These are phyloP conservation scores for Steromphala cineraria DNA, from an alignment of 2,888 invertebrate genomes.

Conservation along the genomic window DNA sequence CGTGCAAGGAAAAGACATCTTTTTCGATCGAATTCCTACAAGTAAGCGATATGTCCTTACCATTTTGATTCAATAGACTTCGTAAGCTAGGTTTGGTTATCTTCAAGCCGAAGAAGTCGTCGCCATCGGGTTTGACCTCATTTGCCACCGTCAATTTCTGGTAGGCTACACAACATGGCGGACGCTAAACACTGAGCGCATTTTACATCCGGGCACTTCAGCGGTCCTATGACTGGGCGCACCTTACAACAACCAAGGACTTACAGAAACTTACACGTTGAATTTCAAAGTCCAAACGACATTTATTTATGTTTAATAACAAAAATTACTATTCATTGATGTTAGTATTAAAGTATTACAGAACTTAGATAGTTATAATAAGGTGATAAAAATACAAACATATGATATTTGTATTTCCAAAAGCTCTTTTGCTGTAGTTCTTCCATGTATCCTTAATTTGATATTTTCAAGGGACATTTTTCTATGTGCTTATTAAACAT, in stretches of 20 bases:
- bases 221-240: not conserved
- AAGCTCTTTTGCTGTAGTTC: too few species aligned
- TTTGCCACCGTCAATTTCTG: conserved; percentile 16
- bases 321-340: too few species aligned
- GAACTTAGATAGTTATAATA: too few species aligned
- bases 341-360: too few species aligned
- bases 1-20: not conserved
- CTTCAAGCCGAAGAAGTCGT: conserved; percentile 12
- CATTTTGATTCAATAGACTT: conserved; percentile 6
- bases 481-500: too few species aligned
- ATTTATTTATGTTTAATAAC: too few species aligned
- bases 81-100: not conserved
- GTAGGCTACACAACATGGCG: conserved; percentile 17
- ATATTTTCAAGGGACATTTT: too few species aligned
- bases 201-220: conserved; percentile 5
- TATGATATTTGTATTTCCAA: too few species aligned
- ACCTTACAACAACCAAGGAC: not conserved
- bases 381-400: too few species aligned
- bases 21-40: not conserved
- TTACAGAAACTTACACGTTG: too few species aligned
- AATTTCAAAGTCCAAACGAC: too few species aligned
- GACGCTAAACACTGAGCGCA: conserved; percentile 19
- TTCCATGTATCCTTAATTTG: too few species aligned
- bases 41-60: not conserved
- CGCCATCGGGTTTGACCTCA: conserved; percentile 9